Conservation (phyloP, 1,140 invertebrate genomes). For the Pogonus chalceus region DNA sequence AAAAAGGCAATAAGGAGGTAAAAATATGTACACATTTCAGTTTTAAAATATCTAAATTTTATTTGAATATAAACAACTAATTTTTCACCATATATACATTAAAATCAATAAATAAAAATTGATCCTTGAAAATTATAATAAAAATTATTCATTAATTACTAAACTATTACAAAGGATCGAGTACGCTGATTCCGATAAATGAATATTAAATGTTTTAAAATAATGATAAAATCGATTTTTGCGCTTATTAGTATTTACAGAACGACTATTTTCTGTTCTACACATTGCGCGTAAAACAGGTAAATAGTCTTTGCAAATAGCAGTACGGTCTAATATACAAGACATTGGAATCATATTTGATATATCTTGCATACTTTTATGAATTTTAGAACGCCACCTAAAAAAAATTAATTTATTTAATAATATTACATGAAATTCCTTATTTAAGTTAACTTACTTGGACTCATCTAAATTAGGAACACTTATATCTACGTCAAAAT, state of each 20-base stretch:
- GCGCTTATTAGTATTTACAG: constrained; percentile 37
- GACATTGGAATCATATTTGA: constrained; percentile 17
- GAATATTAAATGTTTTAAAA: constrained; percentile 29
- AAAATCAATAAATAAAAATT: too few relatives aligned
- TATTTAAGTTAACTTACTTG: constrained; percentile 18
- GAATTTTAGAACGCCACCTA: constrained; percentile 25
- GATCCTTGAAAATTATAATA: too few relatives aligned
- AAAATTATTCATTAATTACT: too few relatives aligned
- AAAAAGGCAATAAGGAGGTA: too few relatives aligned
- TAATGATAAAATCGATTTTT: constrained; percentile 54
- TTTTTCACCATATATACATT: too few relatives aligned
- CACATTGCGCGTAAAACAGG: constrained; percentile 44
- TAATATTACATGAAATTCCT: not conserved
- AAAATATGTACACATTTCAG: too few relatives aligned
- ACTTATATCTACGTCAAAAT: constrained; percentile 15
- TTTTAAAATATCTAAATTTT: too few relatives aligned
- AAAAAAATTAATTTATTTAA: constrained; percentile 16
- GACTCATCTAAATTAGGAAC: constrained; percentile 18
- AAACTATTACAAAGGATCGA: not conserved
- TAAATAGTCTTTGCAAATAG: constrained; percentile 42
- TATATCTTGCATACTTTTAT: constrained; percentile 19
- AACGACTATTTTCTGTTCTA: constrained; percentile 42
- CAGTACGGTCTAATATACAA: constrained; percentile 16
- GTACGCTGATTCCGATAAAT: constrained; percentile 2
- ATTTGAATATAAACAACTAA: too few relatives aligned